Conservation (phyloP, 2,888 invertebrate species). For the Tridacna gigas region DNA sequence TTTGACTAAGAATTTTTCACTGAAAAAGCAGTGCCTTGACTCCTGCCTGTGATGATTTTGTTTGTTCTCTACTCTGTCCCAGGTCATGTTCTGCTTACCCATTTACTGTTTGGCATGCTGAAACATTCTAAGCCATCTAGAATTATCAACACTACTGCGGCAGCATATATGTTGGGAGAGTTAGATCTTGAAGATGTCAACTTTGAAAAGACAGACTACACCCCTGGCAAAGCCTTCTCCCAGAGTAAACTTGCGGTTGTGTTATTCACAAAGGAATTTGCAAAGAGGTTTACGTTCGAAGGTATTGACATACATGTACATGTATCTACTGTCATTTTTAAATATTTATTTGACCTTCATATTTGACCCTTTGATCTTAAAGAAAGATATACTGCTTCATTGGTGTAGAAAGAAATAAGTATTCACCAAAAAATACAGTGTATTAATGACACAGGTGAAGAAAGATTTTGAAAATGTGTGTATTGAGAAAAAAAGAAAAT, state of each 20-base stretch:
- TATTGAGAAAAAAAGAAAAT: too few relatives aligned
- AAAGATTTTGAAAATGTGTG: too few relatives aligned
- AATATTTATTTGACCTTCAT: too few relatives aligned
- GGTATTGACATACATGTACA: too few relatives aligned
- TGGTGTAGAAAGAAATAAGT: too few relatives aligned
- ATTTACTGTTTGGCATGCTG: constrained; percentile 81
- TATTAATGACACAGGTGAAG: too few relatives aligned
- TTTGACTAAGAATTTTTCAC: too few relatives aligned
- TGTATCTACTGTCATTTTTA: not conserved
- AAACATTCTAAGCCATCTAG: constrained; percentile 77
- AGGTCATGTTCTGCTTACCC: constrained; percentile 84
- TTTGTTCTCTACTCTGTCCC: not conserved
- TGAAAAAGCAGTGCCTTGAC: too few relatives aligned
- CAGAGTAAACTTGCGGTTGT: constrained; percentile 84
- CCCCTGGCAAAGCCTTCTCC: constrained; percentile 77
- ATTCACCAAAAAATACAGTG: too few relatives aligned
- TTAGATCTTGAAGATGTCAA: constrained; percentile 81
- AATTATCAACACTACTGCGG: constrained; percentile 81
- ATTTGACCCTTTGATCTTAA: too few relatives aligned
- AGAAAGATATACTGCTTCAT: too few relatives aligned
- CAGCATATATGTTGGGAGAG: constrained; percentile 80
- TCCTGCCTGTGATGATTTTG: too few relatives aligned
- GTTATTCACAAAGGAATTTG: constrained; percentile 80
- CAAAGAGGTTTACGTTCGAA: constrained; percentile 56
- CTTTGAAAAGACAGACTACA: constrained; percentile 73